These are phyloP conservation scores for rat (Rattus norvegicus) DNA, from an alignment of 2,113 vertebrate genomes.

Conservation along the genomic window DNA sequence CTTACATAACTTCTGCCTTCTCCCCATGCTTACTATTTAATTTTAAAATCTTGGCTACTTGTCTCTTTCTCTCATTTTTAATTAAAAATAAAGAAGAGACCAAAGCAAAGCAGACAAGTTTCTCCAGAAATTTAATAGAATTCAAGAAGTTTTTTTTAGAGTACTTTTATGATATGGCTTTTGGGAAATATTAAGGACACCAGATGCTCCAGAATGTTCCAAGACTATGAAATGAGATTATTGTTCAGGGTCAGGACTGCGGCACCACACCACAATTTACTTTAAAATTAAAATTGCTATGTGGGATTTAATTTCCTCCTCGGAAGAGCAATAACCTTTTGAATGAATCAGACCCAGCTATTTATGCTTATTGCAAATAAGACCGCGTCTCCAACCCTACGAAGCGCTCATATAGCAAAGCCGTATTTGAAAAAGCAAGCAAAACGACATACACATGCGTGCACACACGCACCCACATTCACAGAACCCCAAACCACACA, in stretches of 20 bases:
- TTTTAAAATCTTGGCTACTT: slow-evolving; percentile 17
- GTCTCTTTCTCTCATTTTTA: neutral
- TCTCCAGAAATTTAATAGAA: slow-evolving; percentile 52
- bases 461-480: too few species aligned
- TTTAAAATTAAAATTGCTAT: slow-evolving; percentile 73
- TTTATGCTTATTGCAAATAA: slow-evolving; percentile 48
- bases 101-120: slow-evolving; percentile 17
- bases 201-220: slow-evolving; percentile 38
- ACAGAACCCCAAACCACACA: neutral
- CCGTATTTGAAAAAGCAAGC: neutral
- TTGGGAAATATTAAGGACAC: slow-evolving; percentile 47
- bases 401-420: neutral
- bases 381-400: neutral
- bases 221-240: slow-evolving; percentile 56
- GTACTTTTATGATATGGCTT: slow-evolving; percentile 31
- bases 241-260: slow-evolving; percentile 54
- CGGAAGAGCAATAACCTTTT: slow-evolving; percentile 48
- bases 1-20: neutral
- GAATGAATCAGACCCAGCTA: neutral
- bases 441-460: too few species aligned
- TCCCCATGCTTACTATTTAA: neutral
- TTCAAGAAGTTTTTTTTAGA: slow-evolving; percentile 27
- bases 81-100: slow-evolving; percentile 18
- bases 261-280: slow-evolving; percentile 36
- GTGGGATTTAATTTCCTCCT: slow-evolving; percentile 70